Percentiles rank a stretch among this genome's conserved stretches.
These are phyloP conservation scores for Microplitis demolitor DNA, from an alignment of 1,140 invertebrate species.

Conservation along the genomic window DNA sequence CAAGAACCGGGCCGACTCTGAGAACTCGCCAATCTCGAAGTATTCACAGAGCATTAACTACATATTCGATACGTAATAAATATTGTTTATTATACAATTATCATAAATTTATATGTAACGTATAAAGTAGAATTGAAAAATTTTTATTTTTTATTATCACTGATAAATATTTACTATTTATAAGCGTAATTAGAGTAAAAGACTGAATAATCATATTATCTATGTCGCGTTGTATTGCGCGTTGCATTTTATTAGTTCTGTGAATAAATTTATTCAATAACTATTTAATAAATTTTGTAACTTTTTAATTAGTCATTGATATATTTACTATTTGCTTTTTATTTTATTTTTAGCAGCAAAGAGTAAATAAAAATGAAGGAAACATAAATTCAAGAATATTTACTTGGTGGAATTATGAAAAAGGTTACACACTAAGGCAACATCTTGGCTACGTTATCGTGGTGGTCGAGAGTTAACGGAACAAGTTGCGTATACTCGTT, in stretches of 20 bases:
- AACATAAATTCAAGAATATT: neutral
- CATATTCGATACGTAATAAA: constrained; percentile 17
- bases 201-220: neutral
- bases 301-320: neutral
- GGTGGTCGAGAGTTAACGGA: constrained; percentile 8
- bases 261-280: neutral
- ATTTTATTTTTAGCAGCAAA: neutral
- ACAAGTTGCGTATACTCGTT: constrained; percentile 11
- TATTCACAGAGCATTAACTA: constrained; percentile 5
- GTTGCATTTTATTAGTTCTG: neutral
- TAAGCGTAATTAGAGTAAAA: neutral
- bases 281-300: neutral
- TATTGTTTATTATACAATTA: neutral
- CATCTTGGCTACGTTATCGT: neutral
- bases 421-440: neutral
- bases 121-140: too few relatives aligned
- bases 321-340: too few relatives aligned
- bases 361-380: neutral
- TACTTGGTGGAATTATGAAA: neutral
- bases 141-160: too few relatives aligned
- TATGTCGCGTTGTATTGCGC: neutral
- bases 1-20: constrained; percentile 15
- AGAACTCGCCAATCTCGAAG: constrained; percentile 18
- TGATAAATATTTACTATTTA: neutral
- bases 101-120: too few relatives aligned